Percentiles rank a stretch among this genome's conserved stretches.
Evolutionary conservation across 2,113 vertebrate genomes (phyloP).

Genomic region (Heteronetta atricapilla): DNA sequence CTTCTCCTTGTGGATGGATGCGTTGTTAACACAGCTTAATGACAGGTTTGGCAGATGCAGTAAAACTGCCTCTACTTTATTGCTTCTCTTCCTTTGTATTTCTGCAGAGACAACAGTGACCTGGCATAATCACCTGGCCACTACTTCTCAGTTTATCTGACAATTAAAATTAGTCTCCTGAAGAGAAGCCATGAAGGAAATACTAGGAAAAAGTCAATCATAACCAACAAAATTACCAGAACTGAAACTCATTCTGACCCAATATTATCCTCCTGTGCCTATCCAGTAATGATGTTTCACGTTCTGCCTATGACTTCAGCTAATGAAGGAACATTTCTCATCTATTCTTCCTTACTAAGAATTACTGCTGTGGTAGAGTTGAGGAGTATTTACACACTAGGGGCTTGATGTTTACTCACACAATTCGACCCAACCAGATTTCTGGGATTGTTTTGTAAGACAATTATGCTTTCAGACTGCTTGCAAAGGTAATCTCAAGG

Average conservation of each 20-base stretch:
- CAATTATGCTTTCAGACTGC: background rate
- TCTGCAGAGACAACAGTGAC: background rate
- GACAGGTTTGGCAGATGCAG: background rate
- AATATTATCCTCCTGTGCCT: background rate
- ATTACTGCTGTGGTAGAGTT: background rate
- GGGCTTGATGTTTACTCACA: background rate
- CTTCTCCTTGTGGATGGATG: background rate
- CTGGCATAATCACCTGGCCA: background rate
- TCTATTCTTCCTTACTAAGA: background rate
- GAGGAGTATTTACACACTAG: background rate
- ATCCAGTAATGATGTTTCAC: background rate
- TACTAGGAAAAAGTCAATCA: background rate
- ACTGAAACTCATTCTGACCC: background rate
- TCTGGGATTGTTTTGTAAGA: background rate
- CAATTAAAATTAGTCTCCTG: background rate
- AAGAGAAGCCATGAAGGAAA: background rate
- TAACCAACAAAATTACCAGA: background rate
- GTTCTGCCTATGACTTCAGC: background rate
- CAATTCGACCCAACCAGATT: background rate
- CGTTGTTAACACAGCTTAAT: background rate
- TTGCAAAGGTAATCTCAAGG: background rate
- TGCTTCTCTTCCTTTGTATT: background rate
- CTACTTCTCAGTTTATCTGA: background rate
- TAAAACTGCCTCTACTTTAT: background rate
- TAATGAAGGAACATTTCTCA: background rate